A percentile compares a stretch with the other conserved stretches of the same genome.
Conservation (phyloP, 2,113 vertebrate genomes). For the Oriolus oriolus region DNA sequence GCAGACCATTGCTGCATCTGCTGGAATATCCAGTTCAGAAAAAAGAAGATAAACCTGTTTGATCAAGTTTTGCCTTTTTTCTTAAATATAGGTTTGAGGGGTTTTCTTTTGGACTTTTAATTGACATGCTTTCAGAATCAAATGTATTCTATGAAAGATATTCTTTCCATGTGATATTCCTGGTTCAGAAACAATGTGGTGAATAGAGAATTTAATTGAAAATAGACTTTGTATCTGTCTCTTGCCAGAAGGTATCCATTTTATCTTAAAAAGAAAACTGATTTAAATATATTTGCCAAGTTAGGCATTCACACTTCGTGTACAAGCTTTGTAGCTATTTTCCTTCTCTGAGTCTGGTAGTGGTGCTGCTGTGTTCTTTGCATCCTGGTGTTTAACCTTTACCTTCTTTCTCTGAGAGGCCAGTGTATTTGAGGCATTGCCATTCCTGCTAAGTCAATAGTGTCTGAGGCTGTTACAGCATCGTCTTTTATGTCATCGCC, state of each 20-base stretch:
- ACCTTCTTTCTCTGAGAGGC: neutral
- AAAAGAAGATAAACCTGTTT: neutral
- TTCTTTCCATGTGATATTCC: neutral
- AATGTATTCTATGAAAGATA: neutral
- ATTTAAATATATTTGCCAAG: neutral
- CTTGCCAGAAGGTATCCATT: neutral
- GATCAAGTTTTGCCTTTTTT: neutral
- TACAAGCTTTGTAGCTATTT: neutral
- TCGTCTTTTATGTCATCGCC: neutral
- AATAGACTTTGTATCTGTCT: neutral
- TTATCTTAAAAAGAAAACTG: neutral
- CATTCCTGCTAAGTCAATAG: neutral
- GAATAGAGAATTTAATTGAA: neutral
- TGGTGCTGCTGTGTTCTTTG: neutral
- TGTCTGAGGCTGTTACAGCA: neutral
- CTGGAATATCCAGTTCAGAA: neutral
- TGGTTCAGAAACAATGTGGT: neutral
- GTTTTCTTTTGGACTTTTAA: neutral
- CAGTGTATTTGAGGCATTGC: neutral
- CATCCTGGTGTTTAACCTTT: neutral
- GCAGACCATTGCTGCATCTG: neutral
- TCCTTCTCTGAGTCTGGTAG: neutral
- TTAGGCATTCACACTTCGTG: neutral
- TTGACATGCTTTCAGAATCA: neutral
- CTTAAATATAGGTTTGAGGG: neutral